Evolutionary conservation across 2,797 vertebrate genomes (phyloP), one percentile per base, ranked within the genome.

Genomic region (Mormyrops boulengeri): DNA sequence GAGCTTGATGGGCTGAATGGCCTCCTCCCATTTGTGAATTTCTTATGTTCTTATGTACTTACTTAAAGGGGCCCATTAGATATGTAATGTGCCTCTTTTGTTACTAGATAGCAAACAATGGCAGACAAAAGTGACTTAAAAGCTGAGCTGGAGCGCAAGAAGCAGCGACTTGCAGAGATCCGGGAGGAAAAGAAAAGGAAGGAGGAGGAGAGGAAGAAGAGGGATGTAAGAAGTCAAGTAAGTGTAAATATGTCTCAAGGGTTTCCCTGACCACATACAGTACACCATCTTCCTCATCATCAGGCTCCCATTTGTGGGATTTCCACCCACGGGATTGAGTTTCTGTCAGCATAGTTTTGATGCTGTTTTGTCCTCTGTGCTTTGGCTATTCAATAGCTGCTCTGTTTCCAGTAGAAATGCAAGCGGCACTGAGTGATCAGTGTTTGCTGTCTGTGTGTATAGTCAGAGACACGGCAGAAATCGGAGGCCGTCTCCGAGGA

Each of bases 111-210:
- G 50, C 19, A 52, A 86, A 86, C 47, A 2, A 97, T 97, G 97
- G 96, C 97, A 89, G 97, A 97, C 92, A 97, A 97, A 95, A 96
- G 96, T 22, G 96, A 97, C 92, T 95, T 97, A 90, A 97, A 97
- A 95, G 97, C 97, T 26, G 97, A 97, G 92, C 95, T 97, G 19
- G 97, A 97, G 93, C 96, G 96, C 91, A 97, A 97, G 93, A 97
- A 97, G 85, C 97, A 97, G 91, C 96, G 97, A 52, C 95, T 97
- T 90, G 97, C 97, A 89, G 96, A 97, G 92, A 97, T 97, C 92
- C 95, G 97, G 91, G 97, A 97, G 94, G 97, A 97, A 90, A 97
- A 97, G 93, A 97, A 97, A 90, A 94, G 96, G 44, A 97, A 97
- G 92, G 97, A 97, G 90, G 97, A 97, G 90, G 97, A 97, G 91